Evolutionary conservation across 2,888 invertebrate genomes (phyloP).

Genomic region (Thera obeliscata): DNA sequence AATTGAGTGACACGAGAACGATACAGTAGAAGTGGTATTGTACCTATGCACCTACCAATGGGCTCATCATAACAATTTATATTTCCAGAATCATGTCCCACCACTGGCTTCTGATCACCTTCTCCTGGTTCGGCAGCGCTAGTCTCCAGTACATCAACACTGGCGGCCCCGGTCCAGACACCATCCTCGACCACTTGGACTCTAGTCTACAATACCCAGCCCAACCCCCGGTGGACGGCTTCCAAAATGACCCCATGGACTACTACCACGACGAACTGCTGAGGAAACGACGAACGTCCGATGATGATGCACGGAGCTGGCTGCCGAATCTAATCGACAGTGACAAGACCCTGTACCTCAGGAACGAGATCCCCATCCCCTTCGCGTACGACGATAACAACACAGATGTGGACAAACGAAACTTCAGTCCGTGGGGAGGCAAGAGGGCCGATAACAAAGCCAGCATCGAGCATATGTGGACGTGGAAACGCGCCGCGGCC

Average conservation of each 20-base stretch:
- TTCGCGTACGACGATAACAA: conserved; percentile 58
- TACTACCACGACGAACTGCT: conserved; percentile 40
- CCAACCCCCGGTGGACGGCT: conserved; percentile 43
- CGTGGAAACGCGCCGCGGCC: conserved; percentile 67
- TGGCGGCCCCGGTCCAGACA: conserved; percentile 53
- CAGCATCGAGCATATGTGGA: conserved; percentile 65
- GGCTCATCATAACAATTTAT: not conserved
- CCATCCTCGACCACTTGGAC: conserved; percentile 54
- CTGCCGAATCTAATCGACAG: conserved; percentile 58
- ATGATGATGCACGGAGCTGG: conserved; percentile 55
- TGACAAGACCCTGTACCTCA: conserved; percentile 57
- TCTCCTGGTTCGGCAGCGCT: conserved; percentile 69
- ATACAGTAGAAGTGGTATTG: too few relatives aligned
- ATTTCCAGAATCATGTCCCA: conserved; percentile 72
- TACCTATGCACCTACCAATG: not conserved
- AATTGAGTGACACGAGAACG: too few relatives aligned
- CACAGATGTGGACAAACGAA: conserved; percentile 59
- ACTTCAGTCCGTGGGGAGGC: conserved; percentile 80
- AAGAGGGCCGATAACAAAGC: conserved; percentile 50
- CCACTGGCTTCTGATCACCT: conserved; percentile 69
- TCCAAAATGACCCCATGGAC: conserved; percentile 45
- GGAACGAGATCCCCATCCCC: conserved; percentile 48
- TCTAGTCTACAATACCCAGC: conserved; percentile 55
- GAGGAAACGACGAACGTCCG: conserved; percentile 50
- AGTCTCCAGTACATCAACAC: conserved; percentile 73